Evolutionary conservation across 2,113 vertebrate species (phyloP).

Genomic region (Anseranas semipalmata): DNA sequence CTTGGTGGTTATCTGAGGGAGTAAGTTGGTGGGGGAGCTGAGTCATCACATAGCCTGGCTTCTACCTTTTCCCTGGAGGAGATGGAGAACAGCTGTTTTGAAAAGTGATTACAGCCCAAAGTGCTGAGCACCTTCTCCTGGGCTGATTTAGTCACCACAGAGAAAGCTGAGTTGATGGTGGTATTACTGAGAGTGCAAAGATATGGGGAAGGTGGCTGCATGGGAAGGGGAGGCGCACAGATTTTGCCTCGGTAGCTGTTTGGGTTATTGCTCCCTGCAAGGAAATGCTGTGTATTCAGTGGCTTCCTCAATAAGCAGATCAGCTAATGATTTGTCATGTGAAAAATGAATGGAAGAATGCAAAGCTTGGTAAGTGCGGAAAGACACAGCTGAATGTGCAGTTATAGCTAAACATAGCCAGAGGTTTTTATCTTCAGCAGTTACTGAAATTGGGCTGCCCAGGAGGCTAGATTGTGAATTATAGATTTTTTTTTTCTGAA

Average conservation of each 20-base stretch:
- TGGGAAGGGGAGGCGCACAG: neutral
- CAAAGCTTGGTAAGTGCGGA: neutral
- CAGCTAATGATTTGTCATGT: neutral
- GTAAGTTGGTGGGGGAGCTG: neutral
- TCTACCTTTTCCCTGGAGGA: neutral
- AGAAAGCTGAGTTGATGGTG: neutral
- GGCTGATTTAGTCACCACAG: neutral
- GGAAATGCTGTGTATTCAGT: neutral
- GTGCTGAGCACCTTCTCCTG: neutral
- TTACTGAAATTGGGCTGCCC: neutral
- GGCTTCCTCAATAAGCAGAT: neutral
- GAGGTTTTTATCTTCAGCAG: neutral
- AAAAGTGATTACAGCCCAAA: neutral
- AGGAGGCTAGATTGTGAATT: neutral
- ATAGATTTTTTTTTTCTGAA: neutral
- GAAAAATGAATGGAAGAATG: neutral
- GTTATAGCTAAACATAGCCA: neutral
- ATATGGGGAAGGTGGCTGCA: neutral
- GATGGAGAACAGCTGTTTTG: neutral
- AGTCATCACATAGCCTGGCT: neutral
- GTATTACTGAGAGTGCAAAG: neutral
- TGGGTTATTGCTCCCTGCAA: fast-evolving
- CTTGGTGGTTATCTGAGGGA: neutral
- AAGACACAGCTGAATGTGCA: neutral
- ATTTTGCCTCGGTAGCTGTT: neutral